Percentiles rank a stretch among this genome's conserved stretches.
Conservation (phyloP, 2,888 invertebrate species). For the Macrophya alboannulata region DNA sequence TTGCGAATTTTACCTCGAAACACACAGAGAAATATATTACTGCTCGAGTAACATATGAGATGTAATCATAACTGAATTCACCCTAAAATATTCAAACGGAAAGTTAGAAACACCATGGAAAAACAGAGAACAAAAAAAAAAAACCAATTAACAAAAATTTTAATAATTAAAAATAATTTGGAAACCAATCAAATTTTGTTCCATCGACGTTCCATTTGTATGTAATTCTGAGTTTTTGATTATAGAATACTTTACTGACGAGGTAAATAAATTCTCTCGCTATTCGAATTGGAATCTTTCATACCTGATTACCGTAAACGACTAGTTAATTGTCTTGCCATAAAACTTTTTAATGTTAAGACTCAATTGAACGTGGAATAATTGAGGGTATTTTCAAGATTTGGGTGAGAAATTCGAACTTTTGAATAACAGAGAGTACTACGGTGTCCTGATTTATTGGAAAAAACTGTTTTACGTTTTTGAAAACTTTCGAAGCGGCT, state of each 20-base stretch:
- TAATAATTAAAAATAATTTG: not conserved
- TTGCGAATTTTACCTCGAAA: not conserved
- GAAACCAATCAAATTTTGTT: too few relatives aligned
- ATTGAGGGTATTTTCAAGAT: not conserved
- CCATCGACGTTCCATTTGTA: too few relatives aligned
- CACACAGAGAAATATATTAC: not conserved
- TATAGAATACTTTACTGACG: not conserved
- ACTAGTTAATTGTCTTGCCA: not conserved
- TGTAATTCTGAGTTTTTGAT: not conserved
- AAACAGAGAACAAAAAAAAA: not conserved
- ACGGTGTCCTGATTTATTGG: conserved; percentile 42
- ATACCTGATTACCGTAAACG: not conserved
- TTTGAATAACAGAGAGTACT: conserved; percentile 29
- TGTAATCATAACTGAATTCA: not conserved
- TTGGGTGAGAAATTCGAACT: conserved; percentile 9
- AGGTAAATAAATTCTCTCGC: not conserved
- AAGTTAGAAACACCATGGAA: not conserved
- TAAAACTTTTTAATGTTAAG: not conserved
- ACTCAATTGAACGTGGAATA: not conserved
- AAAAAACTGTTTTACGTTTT: conserved; percentile 46
- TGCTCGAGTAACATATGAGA: not conserved
- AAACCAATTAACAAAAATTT: not conserved
- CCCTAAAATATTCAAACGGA: not conserved
- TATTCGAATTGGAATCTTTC: not conserved
- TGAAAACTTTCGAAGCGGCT: conserved; percentile 38